Evolutionary conservation across 2,888 invertebrate genomes (phyloP).

Genomic region (Morpho helenor): DNA sequence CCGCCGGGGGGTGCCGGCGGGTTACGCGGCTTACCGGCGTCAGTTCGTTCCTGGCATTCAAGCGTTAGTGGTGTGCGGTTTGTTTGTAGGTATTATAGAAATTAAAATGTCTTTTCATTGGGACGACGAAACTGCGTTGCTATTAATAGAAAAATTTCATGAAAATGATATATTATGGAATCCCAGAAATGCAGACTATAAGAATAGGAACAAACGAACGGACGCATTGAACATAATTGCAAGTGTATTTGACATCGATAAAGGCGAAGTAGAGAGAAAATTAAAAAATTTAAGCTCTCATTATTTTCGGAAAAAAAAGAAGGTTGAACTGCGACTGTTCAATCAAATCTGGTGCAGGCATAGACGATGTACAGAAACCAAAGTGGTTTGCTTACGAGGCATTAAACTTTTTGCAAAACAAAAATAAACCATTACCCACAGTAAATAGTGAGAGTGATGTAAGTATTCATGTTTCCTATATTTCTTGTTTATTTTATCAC

Average conservation of each 20-base stretch:
- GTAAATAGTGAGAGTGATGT: too few relatives aligned
- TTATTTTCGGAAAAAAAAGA: constrained; percentile 18
- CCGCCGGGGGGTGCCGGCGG: too few relatives aligned
- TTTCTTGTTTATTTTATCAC: too few relatives aligned
- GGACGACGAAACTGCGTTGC: constrained; percentile 31
- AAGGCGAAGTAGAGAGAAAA: constrained; percentile 29
- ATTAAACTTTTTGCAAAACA: background rate
- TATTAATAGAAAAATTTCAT: constrained; percentile 34
- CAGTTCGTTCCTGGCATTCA: too few relatives aligned
- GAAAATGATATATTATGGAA: constrained; percentile 26
- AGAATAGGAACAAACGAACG: constrained; percentile 32
- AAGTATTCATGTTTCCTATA: too few relatives aligned
- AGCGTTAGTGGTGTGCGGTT: too few relatives aligned
- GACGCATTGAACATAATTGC: constrained; percentile 30
- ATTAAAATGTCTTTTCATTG: constrained; percentile 23
- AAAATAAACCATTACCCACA: background rate
- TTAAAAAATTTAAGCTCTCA: background rate
- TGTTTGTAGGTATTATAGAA: too few relatives aligned
- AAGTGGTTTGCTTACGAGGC: constrained; percentile 1
- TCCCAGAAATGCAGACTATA: constrained; percentile 30
- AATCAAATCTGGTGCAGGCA: constrained; percentile 6
- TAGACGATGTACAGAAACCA: constrained; percentile 6
- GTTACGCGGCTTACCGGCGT: too few relatives aligned
- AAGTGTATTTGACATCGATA: constrained; percentile 30
- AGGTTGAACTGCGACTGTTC: constrained; percentile 32